Evolutionary conservation across 2,888 invertebrate genomes (phyloP), one percentile per base, ranked within the genome.

Genomic region (Pecten maximus): DNA sequence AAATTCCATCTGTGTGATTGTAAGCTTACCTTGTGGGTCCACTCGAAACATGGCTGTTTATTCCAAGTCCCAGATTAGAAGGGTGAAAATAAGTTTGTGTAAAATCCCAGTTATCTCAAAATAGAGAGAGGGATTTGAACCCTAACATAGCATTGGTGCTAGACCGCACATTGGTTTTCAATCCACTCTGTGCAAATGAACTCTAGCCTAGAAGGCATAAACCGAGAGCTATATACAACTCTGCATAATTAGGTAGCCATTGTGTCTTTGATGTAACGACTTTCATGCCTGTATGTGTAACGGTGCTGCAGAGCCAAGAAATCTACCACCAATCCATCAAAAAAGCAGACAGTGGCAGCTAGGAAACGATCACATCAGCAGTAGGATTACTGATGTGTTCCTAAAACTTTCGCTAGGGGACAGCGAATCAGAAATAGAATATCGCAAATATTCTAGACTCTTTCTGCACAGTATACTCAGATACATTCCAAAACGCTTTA

Each of bases 181-280:
- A 74, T 35, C 35, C 74, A 23, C 35, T 15, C 35, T 74, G 74
- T 28, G 35, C 35, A 74, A 35, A 23, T 74, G 74, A 74, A 74
- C 74, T 74, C 28, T 74, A 74, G 74, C 74, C 74, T 74, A 28
- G 6, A 23, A 54, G n/a, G 54, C 54, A 54, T 8, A 35, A 35
- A 60, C 0, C 74, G 35, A 35, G 35, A 74, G 74, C 74, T 74
- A 74, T 74, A 74, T 74, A 74, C 74, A 28, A 74, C 74, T 74
- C 74, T 74, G 74, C 28, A 74, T 74, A 74, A 74, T 74, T 74
- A 74, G 74, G 8, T 74, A 74, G 74, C 74, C 74, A 74, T 74
- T 74, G 74, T 74, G 74, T 35, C 74, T 74, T 74, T 74, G 74
- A 74, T 74, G 74, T 74, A 74, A 35, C 74, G 35, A 74, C 74